Evolutionary conservation across 2,797 vertebrate genomes (phyloP).

Genomic region (Cossypha dichroa): DNA sequence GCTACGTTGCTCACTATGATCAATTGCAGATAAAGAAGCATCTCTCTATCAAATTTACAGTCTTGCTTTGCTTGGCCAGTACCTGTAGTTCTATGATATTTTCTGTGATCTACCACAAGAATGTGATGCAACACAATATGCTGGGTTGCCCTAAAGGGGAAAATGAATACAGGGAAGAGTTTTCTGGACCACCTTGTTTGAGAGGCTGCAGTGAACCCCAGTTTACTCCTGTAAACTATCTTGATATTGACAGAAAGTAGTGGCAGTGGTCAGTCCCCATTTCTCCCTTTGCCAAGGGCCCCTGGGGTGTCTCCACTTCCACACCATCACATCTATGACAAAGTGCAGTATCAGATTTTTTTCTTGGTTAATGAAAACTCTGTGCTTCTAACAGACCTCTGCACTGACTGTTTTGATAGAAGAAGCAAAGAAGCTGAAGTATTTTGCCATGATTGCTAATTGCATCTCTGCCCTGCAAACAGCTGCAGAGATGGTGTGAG

Average conservation of each 20-base stretch:
- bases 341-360: neutral
- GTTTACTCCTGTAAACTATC: neutral
- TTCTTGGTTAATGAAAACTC: neutral
- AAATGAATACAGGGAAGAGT: neutral
- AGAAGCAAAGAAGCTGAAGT: neutral
- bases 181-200: neutral
- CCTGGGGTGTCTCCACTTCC: neutral
- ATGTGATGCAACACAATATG: neutral
- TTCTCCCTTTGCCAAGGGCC: neutral
- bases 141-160: neutral
- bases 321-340: neutral
- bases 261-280: neutral
- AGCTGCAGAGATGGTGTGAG: neutral
- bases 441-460: neutral
- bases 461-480: neutral
- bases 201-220: neutral
- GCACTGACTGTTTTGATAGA: neutral
- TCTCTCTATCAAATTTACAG: neutral
- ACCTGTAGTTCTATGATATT: neutral
- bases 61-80: neutral
- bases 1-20: neutral
- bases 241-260: neutral
- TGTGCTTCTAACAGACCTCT: neutral
- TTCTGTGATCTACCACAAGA: neutral
- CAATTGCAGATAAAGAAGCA: neutral